Conservation (phyloP, 1,140 invertebrate species). For the Diuraphis noxia region DNA sequence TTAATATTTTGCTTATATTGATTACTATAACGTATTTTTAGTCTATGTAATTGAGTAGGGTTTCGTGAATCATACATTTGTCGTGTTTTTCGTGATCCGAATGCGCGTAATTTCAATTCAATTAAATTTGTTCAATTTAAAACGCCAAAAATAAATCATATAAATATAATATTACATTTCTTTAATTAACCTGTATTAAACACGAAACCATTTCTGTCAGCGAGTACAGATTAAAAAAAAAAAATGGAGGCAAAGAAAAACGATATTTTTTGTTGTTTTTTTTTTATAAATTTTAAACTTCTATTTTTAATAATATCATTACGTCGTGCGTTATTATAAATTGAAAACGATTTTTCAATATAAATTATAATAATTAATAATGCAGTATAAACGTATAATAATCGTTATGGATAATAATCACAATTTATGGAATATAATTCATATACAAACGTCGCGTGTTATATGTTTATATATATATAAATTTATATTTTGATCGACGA, state of each 20-base stretch:
- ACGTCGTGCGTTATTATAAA: not conserved
- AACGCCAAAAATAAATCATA: no score
- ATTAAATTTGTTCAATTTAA: no score
- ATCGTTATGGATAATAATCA: not conserved
- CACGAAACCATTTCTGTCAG: no score
- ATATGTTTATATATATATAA: not conserved
- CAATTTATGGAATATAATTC: not conserved
- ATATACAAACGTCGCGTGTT: not conserved
- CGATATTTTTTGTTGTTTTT: not conserved
- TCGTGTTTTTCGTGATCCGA: no score
- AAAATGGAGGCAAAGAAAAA: not conserved
- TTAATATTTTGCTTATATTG: no score
- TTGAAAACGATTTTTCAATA: not conserved
- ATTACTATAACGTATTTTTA: no score
- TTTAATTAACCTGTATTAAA: no score
- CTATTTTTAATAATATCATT: not conserved
- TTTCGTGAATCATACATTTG: no score
- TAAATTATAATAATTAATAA: conserved; percentile 13
- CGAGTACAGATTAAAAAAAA: not conserved
- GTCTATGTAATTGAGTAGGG: no score
- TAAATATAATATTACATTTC: no score
- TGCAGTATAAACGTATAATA: not conserved
- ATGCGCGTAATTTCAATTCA: no score
- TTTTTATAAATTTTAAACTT: not conserved
- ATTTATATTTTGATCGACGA: not conserved